phyloP scores from a whole-genome alignment of 2,113 vertebrate genomes.

The Thalassarche chlororhynchos region DNA sequence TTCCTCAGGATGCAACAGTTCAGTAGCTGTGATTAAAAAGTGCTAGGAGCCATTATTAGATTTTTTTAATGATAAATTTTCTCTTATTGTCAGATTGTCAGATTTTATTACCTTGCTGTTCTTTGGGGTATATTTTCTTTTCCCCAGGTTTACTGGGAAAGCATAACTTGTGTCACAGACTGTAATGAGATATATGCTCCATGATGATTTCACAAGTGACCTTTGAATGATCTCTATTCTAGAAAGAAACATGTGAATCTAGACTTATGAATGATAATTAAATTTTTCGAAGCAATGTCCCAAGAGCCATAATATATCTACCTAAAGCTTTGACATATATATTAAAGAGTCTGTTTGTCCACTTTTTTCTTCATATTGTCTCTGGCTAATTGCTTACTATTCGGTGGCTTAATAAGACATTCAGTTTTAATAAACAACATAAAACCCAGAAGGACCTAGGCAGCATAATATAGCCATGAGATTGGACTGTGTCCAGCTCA shows the following conservation, averaged over 20 bases:
- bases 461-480: not conserved
- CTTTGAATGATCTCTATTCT: not conserved
- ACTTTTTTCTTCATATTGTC: not conserved
- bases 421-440: not conserved
- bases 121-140: conserved; percentile 39
- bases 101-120: conserved; percentile 47
- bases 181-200: not conserved
- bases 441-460: not conserved
- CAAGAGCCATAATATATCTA: not conserved
- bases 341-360: not conserved
- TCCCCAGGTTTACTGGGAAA: conserved; percentile 13
- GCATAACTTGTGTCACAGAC: not conserved
- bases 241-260: not conserved
- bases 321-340: not conserved
- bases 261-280: conserved; percentile 10
- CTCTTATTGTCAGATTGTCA: conserved; percentile 55
- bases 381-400: not conserved
- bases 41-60: conserved; percentile 58
- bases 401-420: not conserved
- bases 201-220: conserved; percentile 38
- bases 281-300: not conserved
- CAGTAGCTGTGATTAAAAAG: conserved; percentile 66
- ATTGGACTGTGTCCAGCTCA: not conserved
- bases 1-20: conserved; percentile 56
- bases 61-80: conserved; percentile 48